Evolutionary conservation across 2,113 vertebrate genomes (phyloP), one percentile per base, ranked within the genome.

Genomic region (Tamias sibiricus): DNA sequence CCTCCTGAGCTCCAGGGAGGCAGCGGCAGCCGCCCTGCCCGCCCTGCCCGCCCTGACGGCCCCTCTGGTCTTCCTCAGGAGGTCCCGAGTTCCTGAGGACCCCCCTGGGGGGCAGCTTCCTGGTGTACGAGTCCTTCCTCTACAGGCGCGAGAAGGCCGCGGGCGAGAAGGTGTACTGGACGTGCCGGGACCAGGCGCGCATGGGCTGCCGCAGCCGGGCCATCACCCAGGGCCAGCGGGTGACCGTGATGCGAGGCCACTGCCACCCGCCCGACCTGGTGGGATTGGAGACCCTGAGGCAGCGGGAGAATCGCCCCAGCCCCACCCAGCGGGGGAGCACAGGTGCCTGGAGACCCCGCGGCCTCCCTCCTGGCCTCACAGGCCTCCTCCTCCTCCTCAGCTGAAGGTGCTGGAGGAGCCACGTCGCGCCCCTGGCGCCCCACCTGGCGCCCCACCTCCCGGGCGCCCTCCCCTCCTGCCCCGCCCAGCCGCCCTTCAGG

Each of bases 21-120:
- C 3, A 47, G 13, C 1, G 72, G n/a, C 32, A 28, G 5, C n/a
- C 30, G 26, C 26, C 72, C 52, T 54, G 30, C 52, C 62, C 8
- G 30, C 26, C 47, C 42, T n/a, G 4, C 4, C 35, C 35, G 14
- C 42, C 37, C 47, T 52, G 11, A 86, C 6, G 17, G 52, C 17
- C 20, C 42, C 64, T 35, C 2, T 28, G 2, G 0, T 47, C 11
- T 24, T 26, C 83, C 44, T 28, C 71, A 97, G 97, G 83, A 57
- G 97, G 95, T 77, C 97, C 93, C 0, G 97, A 97, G 93, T 98
- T 98, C 89, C 54, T 97, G 64, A 87, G 8, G 49, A 98, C 97
- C 16, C 93, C 97, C 4, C 75, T 97, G 1, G 98, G 97, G 17
- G 98, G 97, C 94, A 97, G 89, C 94, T 98, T 98, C 94, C 93